Conservation (phyloP, 1,140 invertebrate species). For the Psilanteris sp. region DNA sequence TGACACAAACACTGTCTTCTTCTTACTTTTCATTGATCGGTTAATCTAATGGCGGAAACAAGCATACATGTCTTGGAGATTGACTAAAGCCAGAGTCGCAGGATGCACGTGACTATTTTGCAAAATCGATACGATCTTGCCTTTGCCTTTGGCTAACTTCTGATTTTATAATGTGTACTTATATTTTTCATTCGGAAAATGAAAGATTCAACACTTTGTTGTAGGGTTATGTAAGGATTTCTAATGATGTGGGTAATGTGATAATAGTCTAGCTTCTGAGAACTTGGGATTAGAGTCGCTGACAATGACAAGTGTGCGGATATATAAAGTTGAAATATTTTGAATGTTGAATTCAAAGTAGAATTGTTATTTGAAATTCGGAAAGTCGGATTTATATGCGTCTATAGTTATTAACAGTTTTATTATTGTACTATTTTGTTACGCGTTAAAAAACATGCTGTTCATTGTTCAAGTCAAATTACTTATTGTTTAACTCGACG, state of each 20-base stretch:
- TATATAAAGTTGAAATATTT: slow-evolving; percentile 40
- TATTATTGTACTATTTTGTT: no score
- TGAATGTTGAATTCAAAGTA: slow-evolving; percentile 23
- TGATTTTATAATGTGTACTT: slow-evolving; percentile 41
- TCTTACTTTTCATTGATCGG: slow-evolving; percentile 63
- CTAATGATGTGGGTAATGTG: slow-evolving; percentile 40
- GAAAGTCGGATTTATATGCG: background rate
- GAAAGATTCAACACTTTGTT: slow-evolving; percentile 58
- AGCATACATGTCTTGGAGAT: slow-evolving; percentile 65
- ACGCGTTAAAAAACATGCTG: no score
- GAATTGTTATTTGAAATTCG: slow-evolving; percentile 8
- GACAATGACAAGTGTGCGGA: slow-evolving; percentile 39
- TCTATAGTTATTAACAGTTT: background rate
- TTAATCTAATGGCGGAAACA: slow-evolving; percentile 69
- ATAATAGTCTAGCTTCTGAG: slow-evolving; percentile 35
- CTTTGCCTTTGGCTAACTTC: slow-evolving; percentile 30
- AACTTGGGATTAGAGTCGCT: slow-evolving; percentile 4
- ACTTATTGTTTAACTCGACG: no score
- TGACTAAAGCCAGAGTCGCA: slow-evolving; percentile 65
- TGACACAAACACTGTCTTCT: slow-evolving; percentile 17
- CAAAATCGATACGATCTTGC: slow-evolving; percentile 65
- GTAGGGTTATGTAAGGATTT: slow-evolving; percentile 57
- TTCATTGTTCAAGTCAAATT: no score
- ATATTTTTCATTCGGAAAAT: slow-evolving; percentile 55
- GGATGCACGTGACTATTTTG: slow-evolving; percentile 78